These are phyloP conservation scores for Eupeodes corollae DNA, from an alignment of 1,140 invertebrate genomes.

Conservation along the genomic window DNA sequence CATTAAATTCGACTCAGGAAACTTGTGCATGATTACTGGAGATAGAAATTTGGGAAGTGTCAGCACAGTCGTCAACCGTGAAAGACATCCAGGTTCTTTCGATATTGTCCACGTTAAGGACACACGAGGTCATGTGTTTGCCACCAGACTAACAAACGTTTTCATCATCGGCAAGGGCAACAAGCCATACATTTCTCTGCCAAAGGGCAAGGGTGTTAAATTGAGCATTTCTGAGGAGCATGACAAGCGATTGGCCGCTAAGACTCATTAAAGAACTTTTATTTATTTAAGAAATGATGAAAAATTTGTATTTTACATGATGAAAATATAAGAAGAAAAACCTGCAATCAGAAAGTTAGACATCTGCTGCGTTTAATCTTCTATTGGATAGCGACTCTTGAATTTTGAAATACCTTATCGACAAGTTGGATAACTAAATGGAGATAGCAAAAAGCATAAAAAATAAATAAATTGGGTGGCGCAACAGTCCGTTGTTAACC, in stretches of 20 bases:
- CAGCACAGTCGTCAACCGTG: slow-evolving; percentile 90
- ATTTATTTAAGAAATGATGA: not conserved
- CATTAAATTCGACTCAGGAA: slow-evolving; percentile 96
- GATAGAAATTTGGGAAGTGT: slow-evolving; percentile 99
- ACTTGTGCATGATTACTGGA: slow-evolving; percentile 98
- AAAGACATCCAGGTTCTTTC: slow-evolving; percentile 97
- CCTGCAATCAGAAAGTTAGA: no score
- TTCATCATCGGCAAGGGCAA: slow-evolving; percentile 98
- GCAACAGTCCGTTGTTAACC: no score
- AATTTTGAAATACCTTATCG: no score
- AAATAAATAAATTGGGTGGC: no score
- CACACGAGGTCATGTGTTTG: slow-evolving; percentile 90
- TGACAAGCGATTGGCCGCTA: slow-evolving; percentile 88
- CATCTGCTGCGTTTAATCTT: no score
- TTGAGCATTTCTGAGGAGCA: slow-evolving; percentile 96
- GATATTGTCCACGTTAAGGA: slow-evolving; percentile 99
- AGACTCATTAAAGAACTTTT: slow-evolving; percentile 39
- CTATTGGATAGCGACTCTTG: no score
- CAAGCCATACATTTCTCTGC: slow-evolving; percentile 93
- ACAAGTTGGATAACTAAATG: no score
- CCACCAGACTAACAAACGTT: slow-evolving; percentile 94
- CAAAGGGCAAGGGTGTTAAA: slow-evolving; percentile 93
- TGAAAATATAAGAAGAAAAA: not conserved
- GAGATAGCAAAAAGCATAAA: no score
- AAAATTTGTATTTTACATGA: not conserved